phyloP scores from a whole-genome alignment of 2,888 invertebrate genomes.

The Mythimna ferrago region DNA sequence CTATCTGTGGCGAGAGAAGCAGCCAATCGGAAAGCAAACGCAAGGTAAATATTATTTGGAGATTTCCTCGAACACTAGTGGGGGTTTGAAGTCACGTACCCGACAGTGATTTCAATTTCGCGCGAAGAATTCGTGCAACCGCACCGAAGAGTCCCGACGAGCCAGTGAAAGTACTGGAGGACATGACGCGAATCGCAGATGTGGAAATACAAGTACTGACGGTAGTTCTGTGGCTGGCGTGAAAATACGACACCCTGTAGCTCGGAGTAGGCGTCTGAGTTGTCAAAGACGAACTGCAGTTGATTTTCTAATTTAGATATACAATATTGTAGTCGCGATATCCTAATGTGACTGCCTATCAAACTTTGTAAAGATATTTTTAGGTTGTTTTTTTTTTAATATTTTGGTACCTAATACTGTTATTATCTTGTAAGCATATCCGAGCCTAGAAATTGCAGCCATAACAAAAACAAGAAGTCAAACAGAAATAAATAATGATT shows the following conservation, averaged over 20 bases:
- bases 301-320: neutral
- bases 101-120: conserved; percentile 85
- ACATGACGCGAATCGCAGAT: conserved; percentile 67
- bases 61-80: conserved; percentile 80
- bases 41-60: conserved; percentile 85
- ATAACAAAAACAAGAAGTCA: no score
- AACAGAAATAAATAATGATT: no score
- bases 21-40: conserved; percentile 77
- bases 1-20: conserved; percentile 73
- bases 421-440: no score
- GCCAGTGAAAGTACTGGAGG: conserved; percentile 69
- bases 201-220: conserved; percentile 36
- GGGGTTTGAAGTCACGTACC: conserved; percentile 85
- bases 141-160: conserved; percentile 72
- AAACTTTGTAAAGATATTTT: no score
- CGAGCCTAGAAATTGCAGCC: no score
- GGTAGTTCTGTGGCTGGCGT: conserved; percentile 9
- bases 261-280: neutral
- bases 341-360: neutral
- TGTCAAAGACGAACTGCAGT: neutral
- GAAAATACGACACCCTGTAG: conserved; percentile 19
- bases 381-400: no score
- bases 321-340: neutral
- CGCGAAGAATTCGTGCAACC: conserved; percentile 74
- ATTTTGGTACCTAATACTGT: no score